A percentile compares a stretch with the other conserved stretches of the same genome.
phyloP scores from a whole-genome alignment of 2,888 invertebrate species.

The Terebella lapidaria region DNA sequence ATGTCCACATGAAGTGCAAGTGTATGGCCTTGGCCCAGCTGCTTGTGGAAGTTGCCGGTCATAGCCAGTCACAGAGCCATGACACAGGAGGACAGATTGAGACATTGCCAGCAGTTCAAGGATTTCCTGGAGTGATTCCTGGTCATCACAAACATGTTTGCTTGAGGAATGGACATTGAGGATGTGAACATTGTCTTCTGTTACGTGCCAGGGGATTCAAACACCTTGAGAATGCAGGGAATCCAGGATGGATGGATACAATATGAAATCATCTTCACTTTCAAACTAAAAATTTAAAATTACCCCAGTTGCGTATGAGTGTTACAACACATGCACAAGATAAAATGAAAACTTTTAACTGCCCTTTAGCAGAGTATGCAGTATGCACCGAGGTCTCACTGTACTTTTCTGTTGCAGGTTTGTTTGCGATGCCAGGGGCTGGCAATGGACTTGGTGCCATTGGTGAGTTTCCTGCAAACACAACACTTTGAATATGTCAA shows the following conservation, averaged over 20 bases:
- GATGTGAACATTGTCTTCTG: conserved; percentile 99
- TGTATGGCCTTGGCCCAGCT: conserved; percentile 94
- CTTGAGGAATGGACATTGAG: conserved; percentile 99
- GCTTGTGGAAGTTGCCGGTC: conserved; percentile 96
- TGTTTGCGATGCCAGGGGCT: conserved; percentile 4
- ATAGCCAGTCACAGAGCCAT: conserved; percentile 98
- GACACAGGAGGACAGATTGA: conserved; percentile 90
- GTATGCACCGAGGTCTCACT: too few species aligned
- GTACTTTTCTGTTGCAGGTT: neutral
- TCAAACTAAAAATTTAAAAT: too few species aligned
- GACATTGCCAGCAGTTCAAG: conserved; percentile 97
- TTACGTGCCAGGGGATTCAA: conserved; percentile 99
- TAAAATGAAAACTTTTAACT: neutral
- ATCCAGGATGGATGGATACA: too few species aligned
- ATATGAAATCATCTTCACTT: too few species aligned
- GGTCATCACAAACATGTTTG: conserved; percentile 97
- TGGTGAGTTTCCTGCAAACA: too few species aligned
- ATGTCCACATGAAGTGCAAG: conserved; percentile 96
- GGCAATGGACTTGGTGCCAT: conserved; percentile 2
- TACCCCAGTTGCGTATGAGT: too few species aligned
- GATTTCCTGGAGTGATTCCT: conserved; percentile 98
- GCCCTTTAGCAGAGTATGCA: too few species aligned
- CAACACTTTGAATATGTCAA: too few species aligned
- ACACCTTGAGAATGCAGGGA: too few species aligned
- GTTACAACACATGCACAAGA: neutral